These are phyloP conservation scores for Archegozetes longisetosus DNA, from an alignment of 1,140 invertebrate genomes.

Conservation along the genomic window DNA sequence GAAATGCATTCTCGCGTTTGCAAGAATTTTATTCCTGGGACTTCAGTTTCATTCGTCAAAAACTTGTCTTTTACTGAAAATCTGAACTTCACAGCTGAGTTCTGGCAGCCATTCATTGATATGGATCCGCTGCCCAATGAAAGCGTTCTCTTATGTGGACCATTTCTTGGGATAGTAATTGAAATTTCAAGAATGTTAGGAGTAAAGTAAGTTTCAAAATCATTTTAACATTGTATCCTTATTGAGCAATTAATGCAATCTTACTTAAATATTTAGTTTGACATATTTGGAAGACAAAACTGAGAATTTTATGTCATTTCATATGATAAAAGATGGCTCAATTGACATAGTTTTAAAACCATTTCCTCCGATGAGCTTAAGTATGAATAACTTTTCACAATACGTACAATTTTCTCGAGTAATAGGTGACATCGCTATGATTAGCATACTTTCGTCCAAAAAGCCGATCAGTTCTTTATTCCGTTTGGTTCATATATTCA, in stretches of 20 bases:
- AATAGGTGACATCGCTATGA: neutral
- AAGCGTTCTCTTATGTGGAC: neutral
- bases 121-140: neutral
- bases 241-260: neutral
- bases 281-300: neutral
- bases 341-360: neutral
- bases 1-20: neutral
- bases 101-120: neutral
- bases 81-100: neutral
- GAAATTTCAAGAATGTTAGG: neutral
- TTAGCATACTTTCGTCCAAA: neutral
- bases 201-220: neutral
- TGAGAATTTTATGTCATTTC: neutral
- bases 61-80: neutral
- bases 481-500: neutral
- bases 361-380: neutral
- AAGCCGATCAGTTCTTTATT: neutral
- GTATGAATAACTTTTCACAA: neutral
- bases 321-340: neutral
- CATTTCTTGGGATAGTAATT: neutral
- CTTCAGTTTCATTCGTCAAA: neutral
- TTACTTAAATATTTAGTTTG: neutral
- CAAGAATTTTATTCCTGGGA: neutral
- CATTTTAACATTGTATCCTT: neutral
- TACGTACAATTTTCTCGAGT: neutral